Conservation (phyloP, 2,888 invertebrate species). For the Priapulus caudatus region DNA sequence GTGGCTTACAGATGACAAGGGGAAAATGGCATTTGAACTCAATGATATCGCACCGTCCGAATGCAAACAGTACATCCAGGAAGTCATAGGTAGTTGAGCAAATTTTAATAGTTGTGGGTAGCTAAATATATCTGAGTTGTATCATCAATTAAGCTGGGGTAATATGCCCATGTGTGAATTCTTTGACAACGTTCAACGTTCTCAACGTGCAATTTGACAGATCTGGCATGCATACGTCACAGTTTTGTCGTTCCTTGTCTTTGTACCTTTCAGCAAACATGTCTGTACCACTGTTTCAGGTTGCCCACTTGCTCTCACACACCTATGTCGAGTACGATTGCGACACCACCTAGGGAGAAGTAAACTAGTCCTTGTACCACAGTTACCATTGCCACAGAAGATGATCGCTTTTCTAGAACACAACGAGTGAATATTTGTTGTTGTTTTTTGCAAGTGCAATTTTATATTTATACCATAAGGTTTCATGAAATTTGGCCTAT, state of each 20-base stretch:
- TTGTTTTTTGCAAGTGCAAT: neutral
- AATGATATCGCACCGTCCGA: neutral
- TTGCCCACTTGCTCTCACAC: neutral
- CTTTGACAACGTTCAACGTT: too few relatives aligned
- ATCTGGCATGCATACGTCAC: too few relatives aligned
- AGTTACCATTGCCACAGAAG: neutral
- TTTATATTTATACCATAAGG: neutral
- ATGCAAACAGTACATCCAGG: neutral
- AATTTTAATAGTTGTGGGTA: too few relatives aligned
- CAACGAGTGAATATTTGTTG: constrained; percentile 1
- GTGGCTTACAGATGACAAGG: neutral
- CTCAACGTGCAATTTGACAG: too few relatives aligned
- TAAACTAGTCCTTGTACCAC: neutral
- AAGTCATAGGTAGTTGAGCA: neutral
- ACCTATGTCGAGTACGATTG: neutral
- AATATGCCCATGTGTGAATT: too few relatives aligned
- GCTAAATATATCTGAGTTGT: neutral
- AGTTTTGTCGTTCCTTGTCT: too few relatives aligned
- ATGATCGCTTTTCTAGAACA: neutral
- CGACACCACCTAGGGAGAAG: neutral
- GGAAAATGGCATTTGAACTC: neutral
- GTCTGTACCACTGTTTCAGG: too few relatives aligned
- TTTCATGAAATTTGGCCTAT: neutral
- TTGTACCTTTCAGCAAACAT: too few relatives aligned
- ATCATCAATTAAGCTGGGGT: too few relatives aligned